Percentiles rank a stretch among this genome's conserved stretches.
Evolutionary conservation across 2,888 invertebrate species (phyloP).

Genomic region (Ernsta delagoae): DNA sequence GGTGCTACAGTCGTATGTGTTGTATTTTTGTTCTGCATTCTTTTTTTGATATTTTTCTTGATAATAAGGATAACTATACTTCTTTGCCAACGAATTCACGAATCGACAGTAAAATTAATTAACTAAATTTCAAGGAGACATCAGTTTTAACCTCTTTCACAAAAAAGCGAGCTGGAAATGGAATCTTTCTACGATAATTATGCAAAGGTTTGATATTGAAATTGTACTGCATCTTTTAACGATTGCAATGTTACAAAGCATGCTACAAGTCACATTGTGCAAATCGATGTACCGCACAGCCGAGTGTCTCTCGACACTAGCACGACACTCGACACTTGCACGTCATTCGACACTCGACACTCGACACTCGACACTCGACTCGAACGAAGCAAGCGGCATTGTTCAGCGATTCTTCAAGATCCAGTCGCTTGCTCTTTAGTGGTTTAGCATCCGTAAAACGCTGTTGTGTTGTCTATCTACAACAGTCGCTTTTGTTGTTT

Average conservation of each 20-base stretch:
- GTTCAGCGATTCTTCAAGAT: constrained; percentile 16
- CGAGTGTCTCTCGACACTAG: constrained; percentile 1
- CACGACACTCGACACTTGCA: neutral
- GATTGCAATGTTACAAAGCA: neutral
- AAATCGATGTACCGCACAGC: neutral
- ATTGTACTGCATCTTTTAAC: neutral
- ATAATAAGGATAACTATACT: too few species aligned
- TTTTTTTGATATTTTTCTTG: too few species aligned
- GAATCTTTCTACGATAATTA: too few species aligned
- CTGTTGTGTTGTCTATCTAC: neutral
- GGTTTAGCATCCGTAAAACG: constrained; percentile 1
- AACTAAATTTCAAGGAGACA: too few species aligned
- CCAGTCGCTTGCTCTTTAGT: constrained; percentile 1
- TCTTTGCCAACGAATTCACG: too few species aligned
- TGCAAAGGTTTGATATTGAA: too few species aligned
- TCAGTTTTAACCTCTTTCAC: too few species aligned
- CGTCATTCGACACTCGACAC: neutral
- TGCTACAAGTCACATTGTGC: neutral
- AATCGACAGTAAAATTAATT: too few species aligned
- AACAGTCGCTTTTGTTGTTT: neutral
- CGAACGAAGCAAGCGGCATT: neutral
- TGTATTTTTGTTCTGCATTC: neutral
- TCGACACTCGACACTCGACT: constrained; percentile 7
- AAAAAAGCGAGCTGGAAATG: too few species aligned
- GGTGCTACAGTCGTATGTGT: neutral